Base-by-base conservation (phyloP, 1,140 invertebrate genomes). In the Cotesia glomerata region DNA sequence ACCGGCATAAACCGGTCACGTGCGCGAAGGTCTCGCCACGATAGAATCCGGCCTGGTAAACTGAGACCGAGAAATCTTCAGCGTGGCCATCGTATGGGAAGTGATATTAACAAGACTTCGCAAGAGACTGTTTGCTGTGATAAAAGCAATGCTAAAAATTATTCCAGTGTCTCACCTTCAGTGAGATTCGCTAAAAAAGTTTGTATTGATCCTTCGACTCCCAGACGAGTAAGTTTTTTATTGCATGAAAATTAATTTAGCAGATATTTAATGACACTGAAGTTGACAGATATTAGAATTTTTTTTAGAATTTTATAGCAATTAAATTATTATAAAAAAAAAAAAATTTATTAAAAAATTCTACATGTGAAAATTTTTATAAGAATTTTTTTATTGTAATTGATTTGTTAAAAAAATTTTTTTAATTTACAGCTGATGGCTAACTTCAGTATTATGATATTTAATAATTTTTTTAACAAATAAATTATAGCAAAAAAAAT, bases 161-260 rank as follows among this genome's bases (percentile, higher is more conserved):
- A 74, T 32, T 71, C 75, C 52, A 81, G 81, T 72, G 79, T 83
- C 36, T 71, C 82, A n/a, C 79, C 81, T 54, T 83, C 84, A n/a
- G 85, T 86, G 34, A 79, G 80, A 79, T 87, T 85, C 74, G 81
- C 82, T 16, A 86, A 86, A 67, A 84, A 85, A 79, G 79, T 87
- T 18, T 76, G 78, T 18, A 82, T 85, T 52, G 79, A 85, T 69
- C 82, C 75, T 45, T 45, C 39, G 8, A 75, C 78, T 75, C 67
- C 69, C 76, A 9, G 72, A 75, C 18, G 63, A 45, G 62, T 71
- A 69, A 67, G 62, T 67, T 36, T 71, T 59, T 35, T 58, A 66
- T 3, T 2, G 18, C 51, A 26, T 65, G 9, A 11, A 14, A n/a
- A 2, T 16, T 16, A 36, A 36, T 64, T 56, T 26, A 9, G 26